A percentile compares a stretch with the other conserved stretches of the same genome.
phyloP scores from a whole-genome alignment of 2,113 vertebrate species.

The Chaenocephalus aceratus region DNA sequence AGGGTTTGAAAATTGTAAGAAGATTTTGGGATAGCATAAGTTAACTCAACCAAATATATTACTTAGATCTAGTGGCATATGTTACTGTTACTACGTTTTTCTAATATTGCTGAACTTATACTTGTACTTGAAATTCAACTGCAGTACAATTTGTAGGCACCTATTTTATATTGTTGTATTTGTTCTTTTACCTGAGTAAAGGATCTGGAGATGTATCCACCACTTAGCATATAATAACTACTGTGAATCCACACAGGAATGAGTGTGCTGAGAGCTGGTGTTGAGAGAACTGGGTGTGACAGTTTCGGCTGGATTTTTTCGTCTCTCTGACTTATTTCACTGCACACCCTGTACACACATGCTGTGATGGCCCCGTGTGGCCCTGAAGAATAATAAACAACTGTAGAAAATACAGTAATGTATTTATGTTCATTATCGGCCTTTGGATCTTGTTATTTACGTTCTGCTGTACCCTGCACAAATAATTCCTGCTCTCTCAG shows the following conservation, averaged over 20 bases:
- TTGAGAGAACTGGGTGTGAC: slow-evolving; percentile 13
- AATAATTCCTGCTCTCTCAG: slow-evolving; percentile 4
- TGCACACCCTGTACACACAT: background rate
- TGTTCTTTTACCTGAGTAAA: background rate
- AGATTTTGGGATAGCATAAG: too few species aligned
- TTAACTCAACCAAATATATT: too few species aligned
- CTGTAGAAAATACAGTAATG: background rate
- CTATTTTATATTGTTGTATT: background rate
- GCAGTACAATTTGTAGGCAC: background rate
- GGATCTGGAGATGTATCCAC: background rate
- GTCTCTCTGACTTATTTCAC: background rate
- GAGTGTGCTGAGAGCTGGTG: slow-evolving; percentile 14
- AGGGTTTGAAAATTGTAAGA: too few species aligned
- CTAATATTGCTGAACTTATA: background rate
- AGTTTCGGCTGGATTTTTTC: background rate
- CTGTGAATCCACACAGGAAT: slow-evolving; percentile 29
- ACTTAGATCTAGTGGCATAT: too few species aligned
- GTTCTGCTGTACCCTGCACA: background rate
- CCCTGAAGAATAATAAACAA: slow-evolving; percentile 11
- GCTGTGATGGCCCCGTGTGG: background rate
- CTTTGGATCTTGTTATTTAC: background rate
- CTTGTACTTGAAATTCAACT: background rate
- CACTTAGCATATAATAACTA: slow-evolving; percentile 6
- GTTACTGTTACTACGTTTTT: too few species aligned
- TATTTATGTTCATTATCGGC: slow-evolving; percentile 11